Conservation (phyloP, 2,797 vertebrate species). For the Hyperoplus lanceolatus region DNA sequence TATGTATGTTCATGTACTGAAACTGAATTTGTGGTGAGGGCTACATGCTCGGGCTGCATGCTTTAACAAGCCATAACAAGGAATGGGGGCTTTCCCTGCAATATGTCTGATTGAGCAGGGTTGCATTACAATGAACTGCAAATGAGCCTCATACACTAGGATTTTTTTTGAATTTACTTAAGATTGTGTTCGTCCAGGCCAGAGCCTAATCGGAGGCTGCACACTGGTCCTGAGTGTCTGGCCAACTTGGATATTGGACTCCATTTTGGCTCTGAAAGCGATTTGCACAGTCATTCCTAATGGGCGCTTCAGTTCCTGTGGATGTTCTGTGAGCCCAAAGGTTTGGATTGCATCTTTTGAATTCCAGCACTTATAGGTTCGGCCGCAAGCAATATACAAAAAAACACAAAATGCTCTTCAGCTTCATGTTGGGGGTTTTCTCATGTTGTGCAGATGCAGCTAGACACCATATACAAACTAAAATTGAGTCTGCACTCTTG, state of each 20-base stretch:
- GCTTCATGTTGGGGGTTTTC: not conserved
- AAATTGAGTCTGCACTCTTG: not conserved
- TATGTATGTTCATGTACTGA: slow-evolving; percentile 34
- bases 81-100: slow-evolving; percentile 61
- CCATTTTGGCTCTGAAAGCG: slow-evolving; percentile 61
- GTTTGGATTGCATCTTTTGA: slow-evolving; percentile 55
- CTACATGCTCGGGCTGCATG: slow-evolving; percentile 44
- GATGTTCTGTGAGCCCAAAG: slow-evolving; percentile 39
- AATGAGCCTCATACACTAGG: slow-evolving; percentile 30
- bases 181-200: slow-evolving; percentile 37
- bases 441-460: slow-evolving; percentile 5
- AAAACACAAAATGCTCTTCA: slow-evolving; percentile 6
- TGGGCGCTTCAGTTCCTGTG: slow-evolving; percentile 61
- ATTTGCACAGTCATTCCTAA: slow-evolving; percentile 66
- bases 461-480: not conserved
- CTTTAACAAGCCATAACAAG: slow-evolving; percentile 65
- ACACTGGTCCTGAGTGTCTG: slow-evolving; percentile 52
- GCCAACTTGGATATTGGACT: slow-evolving; percentile 60
- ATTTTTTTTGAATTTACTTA: slow-evolving; percentile 27
- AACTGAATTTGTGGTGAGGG: slow-evolving; percentile 19
- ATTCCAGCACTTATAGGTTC: slow-evolving; percentile 54
- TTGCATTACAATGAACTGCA: slow-evolving; percentile 41
- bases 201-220: slow-evolving; percentile 48
- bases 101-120: slow-evolving; percentile 41
- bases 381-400: slow-evolving; percentile 24